phyloP scores from a whole-genome alignment of 23 tunicate species.

The Aplidium turbinatum region DNA sequence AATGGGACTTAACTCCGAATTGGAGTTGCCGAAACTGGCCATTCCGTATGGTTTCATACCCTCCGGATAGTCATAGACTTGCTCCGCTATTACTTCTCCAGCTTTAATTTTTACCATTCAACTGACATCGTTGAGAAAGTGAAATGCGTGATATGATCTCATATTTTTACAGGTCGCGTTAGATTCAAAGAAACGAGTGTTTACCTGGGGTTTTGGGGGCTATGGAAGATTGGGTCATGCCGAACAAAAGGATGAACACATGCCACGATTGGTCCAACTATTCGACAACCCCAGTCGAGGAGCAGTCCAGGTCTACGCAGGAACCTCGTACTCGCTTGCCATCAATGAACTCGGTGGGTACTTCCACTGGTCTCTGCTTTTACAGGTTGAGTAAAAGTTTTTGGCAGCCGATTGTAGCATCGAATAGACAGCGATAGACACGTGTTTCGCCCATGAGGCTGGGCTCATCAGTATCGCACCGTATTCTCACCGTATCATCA shows the following conservation, averaged over 20 bases:
- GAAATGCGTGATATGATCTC: neutral
- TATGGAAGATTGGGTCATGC: slow-evolving; percentile 92
- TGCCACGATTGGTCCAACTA: slow-evolving; percentile 69
- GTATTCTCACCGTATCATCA: no score
- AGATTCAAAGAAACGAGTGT: slow-evolving; percentile 83
- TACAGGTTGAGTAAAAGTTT: no score
- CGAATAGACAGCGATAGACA: no score
- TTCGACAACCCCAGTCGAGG: slow-evolving; percentile 78
- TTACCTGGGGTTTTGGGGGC: slow-evolving; percentile 97
- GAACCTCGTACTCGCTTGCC: slow-evolving; percentile 68
- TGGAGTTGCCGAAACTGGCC: no score
- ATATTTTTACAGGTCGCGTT: slow-evolving; percentile 66
- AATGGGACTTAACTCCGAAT: no score
- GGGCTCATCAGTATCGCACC: no score
- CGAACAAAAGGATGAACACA: slow-evolving; percentile 94
- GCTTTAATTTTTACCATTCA: neutral
- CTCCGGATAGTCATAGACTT: neutral
- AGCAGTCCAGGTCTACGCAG: slow-evolving; percentile 79
- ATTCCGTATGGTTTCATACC: neutral
- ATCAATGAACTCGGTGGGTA: slow-evolving; percentile 74
- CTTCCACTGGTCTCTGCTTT: no score
- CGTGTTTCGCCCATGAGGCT: no score
- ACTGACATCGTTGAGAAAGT: neutral
- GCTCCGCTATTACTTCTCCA: neutral
- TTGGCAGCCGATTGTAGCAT: no score